A percentile compares a stretch with the other conserved stretches of the same genome.
phyloP scores from a whole-genome alignment of 2,888 invertebrate genomes.

The Pomacea canaliculata region DNA sequence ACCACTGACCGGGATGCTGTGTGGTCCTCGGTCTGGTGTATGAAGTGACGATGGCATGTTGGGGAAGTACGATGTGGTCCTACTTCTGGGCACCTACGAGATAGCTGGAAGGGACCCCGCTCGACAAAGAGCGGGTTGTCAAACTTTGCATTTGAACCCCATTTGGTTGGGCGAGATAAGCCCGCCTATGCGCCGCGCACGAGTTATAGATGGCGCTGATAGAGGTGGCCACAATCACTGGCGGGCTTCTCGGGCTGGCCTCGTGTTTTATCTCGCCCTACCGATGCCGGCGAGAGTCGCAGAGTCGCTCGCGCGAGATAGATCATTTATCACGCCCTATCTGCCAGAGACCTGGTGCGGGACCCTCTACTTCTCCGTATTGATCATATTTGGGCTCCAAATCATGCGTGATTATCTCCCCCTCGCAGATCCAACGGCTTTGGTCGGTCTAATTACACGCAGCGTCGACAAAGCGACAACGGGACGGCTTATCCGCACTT shows the following conservation, averaged over 20 bases:
- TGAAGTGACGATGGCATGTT: too few species aligned
- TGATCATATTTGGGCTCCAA: conserved; percentile 51
- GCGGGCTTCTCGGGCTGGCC: conserved; percentile 9
- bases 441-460: conserved; percentile 60
- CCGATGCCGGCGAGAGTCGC: conserved; percentile 10
- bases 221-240: conserved; percentile 25
- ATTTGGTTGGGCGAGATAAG: conserved; percentile 47
- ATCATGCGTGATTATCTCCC: conserved; percentile 61
- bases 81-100: conserved; percentile 9
- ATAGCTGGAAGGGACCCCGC: conserved; percentile 18
- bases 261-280: conserved; percentile 19
- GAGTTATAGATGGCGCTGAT: conserved; percentile 22
- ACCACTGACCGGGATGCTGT: too few species aligned
- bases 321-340: conserved; percentile 30
- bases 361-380: conserved; percentile 35
- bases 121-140: conserved; percentile 32
- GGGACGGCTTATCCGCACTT: conserved; percentile 38
- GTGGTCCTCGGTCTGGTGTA: too few species aligned
- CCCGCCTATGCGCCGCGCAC: conserved; percentile 14
- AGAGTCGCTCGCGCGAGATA: conserved; percentile 8
- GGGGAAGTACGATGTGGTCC: background rate
- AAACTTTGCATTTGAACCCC: conserved; percentile 45
- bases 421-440: conserved; percentile 39
- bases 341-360: conserved; percentile 18
- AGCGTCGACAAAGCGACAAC: conserved; percentile 54